phyloP scores from a whole-genome alignment of 1,140 invertebrate species.

The Pogonomyrmex barbatus region DNA sequence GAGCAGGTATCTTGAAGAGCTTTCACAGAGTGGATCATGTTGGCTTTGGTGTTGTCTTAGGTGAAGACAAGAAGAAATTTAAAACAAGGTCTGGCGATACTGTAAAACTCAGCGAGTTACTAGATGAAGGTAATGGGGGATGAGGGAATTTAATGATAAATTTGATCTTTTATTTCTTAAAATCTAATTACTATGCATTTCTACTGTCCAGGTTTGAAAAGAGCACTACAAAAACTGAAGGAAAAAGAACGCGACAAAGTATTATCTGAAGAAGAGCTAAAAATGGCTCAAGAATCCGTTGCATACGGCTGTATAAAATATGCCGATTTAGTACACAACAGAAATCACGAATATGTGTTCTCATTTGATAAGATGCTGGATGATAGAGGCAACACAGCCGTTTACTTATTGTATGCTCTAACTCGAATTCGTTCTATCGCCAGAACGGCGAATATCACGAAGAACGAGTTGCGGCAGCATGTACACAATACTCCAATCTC shows the following conservation, averaged over 20 bases:
- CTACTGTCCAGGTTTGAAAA: constrained; percentile 89
- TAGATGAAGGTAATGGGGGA: constrained; percentile 93
- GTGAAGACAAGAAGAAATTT: constrained; percentile 99
- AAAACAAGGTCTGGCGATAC: constrained; percentile 99
- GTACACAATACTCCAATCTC: constrained; percentile 88
- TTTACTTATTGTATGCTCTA: constrained; percentile 98
- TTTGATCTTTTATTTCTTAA: neutral
- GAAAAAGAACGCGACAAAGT: constrained; percentile 97
- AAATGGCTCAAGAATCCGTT: constrained; percentile 94
- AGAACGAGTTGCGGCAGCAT: constrained; percentile 87
- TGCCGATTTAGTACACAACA: constrained; percentile 97
- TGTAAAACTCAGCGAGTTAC: constrained; percentile 94
- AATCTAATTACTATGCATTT: neutral
- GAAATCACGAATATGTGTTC: constrained; percentile 98
- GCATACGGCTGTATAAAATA: constrained; percentile 99
- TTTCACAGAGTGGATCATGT: constrained; percentile 94
- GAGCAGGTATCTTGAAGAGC: constrained; percentile 89
- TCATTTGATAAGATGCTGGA: constrained; percentile 99
- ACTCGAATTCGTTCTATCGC: constrained; percentile 97
- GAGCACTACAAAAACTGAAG: constrained; percentile 93
- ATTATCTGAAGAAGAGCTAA: constrained; percentile 93
- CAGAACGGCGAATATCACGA: constrained; percentile 90
- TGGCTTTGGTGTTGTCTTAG: constrained; percentile 98
- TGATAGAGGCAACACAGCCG: constrained; percentile 99
- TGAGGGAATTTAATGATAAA: neutral